Conservation (phyloP, 2,888 invertebrate genomes). For the Spisula solida region DNA sequence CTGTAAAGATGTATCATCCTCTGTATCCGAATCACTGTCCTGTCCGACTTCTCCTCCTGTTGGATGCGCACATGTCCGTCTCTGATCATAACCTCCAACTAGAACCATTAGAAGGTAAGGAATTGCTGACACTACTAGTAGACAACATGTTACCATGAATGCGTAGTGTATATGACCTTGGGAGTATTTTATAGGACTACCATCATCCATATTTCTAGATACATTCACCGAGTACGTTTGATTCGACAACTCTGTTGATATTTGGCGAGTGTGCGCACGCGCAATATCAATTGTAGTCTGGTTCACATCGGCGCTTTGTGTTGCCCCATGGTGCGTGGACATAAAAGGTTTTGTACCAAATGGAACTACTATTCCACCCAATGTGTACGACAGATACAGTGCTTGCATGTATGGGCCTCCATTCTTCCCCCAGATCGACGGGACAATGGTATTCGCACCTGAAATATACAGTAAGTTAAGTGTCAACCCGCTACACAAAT, state of each 20-base stretch:
- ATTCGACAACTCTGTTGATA: background rate
- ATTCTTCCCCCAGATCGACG: slow-evolving; percentile 62
- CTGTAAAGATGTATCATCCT: background rate
- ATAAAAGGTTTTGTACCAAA: slow-evolving; percentile 65
- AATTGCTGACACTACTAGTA: slow-evolving; percentile 38
- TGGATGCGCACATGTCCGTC: background rate
- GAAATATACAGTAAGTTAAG: slow-evolving; percentile 3
- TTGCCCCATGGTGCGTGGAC: background rate
- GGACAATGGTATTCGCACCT: slow-evolving; percentile 68
- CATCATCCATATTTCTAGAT: background rate
- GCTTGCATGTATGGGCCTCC: slow-evolving; percentile 63
- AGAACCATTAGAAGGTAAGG: slow-evolving; percentile 56
- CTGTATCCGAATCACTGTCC: background rate
- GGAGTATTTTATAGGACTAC: background rate
- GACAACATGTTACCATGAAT: slow-evolving; percentile 48
- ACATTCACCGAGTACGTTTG: background rate
- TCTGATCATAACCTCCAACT: slow-evolving; percentile 32
- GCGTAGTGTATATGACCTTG: slow-evolving; percentile 53
- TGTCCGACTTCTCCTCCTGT: background rate
- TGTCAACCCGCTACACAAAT: too few species aligned
- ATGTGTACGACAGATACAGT: slow-evolving; percentile 61
- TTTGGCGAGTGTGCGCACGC: background rate
- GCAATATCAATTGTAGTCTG: background rate
- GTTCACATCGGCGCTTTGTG: background rate
- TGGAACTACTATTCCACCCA: slow-evolving; percentile 61